Evolutionary conservation across 2,888 invertebrate species (phyloP), one percentile per base, ranked within the genome.

Genomic region (Aspidiotus destructor): DNA sequence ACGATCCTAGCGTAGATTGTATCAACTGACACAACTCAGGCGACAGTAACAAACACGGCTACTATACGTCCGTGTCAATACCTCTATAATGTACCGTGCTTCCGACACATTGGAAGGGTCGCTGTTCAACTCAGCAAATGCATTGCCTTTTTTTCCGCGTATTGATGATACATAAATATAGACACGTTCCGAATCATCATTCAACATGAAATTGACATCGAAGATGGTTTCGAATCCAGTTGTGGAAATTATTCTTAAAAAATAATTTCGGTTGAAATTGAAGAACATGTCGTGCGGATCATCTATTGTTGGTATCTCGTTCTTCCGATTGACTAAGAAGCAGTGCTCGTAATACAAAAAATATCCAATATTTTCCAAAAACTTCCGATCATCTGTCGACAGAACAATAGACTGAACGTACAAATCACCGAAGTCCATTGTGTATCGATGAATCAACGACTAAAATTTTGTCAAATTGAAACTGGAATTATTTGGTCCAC

Each of bases 381-480:
- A 13, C 6, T 48, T 48, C 10, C 3, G 48, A 48, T 48, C 48
- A 11, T 48, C 48, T 13, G 48, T 48, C 6, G 48, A 48, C 48
- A 48, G 48, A 48, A 48, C 6, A 6, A 48, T 28, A 28, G 28
- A 28, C 5, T 28, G 28, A 28, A 28, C 28, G 1, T 28, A 28
- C 28, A 5, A 28, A 28, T 28, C 28, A 28, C 28, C 1, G 28
- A 28, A 28, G 1, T 28, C 48, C 48, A 48, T 48, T 48, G 48
- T 48, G 48, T 48, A 48, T 48, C 48, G 48, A 48, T 48, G 48
- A 48, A 48, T 48, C 48, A 48, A 48, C 48, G 48, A 48, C 8
- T 44, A 44, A 44, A 44, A 44, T 44, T 44, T 44, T 44, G 48
- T 44, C 48, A 44, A 44, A 44, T 44, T 44, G 48, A 44, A 44